A percentile compares a stretch with the other conserved stretches of the same genome.
Evolutionary conservation across 2,888 invertebrate species (phyloP).

Genomic region (Cosmia pyralina): DNA sequence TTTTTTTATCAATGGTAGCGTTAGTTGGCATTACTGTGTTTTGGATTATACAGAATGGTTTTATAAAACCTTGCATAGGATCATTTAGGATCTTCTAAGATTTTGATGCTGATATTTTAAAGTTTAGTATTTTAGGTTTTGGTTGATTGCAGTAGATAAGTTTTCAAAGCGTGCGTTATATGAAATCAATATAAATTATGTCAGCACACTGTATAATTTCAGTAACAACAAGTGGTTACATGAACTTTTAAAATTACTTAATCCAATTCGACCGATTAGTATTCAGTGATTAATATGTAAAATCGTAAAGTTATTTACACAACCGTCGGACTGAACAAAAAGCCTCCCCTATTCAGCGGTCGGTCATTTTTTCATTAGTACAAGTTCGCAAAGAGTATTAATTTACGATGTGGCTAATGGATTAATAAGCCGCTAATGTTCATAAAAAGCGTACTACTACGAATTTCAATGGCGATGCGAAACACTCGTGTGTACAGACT

Average conservation of each 20-base stretch:
- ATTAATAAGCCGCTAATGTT: slow-evolving; percentile 49
- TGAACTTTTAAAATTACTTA: slow-evolving; percentile 16
- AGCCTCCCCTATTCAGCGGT: slow-evolving; percentile 5
- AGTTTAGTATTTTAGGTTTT: not conserved
- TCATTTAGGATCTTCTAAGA: not conserved
- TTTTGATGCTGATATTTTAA: not conserved
- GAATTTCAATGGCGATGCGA: slow-evolving; percentile 51
- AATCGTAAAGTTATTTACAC: slow-evolving; percentile 22
- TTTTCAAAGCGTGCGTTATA: not conserved
- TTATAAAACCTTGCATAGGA: not conserved
- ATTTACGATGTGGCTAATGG: slow-evolving; percentile 43
- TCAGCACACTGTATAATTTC: not conserved
- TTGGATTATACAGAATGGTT: not conserved
- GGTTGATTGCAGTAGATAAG: not conserved
- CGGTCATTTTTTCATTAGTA: slow-evolving; percentile 4
- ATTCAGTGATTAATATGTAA: slow-evolving; percentile 18
- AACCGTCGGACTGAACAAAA: slow-evolving; percentile 21
- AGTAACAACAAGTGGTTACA: not conserved
- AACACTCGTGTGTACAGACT: slow-evolving; percentile 60
- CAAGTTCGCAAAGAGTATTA: slow-evolving; percentile 30
- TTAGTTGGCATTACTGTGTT: too few relatives aligned
- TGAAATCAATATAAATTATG: slow-evolving; percentile 3
- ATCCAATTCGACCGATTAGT: not conserved
- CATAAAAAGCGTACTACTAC: slow-evolving; percentile 35
- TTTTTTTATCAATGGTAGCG: too few relatives aligned